A percentile compares a stretch with the other conserved stretches of the same genome.
Conservation (phyloP, 2,113 vertebrate genomes). For the Dipodomys stephensi region DNA sequence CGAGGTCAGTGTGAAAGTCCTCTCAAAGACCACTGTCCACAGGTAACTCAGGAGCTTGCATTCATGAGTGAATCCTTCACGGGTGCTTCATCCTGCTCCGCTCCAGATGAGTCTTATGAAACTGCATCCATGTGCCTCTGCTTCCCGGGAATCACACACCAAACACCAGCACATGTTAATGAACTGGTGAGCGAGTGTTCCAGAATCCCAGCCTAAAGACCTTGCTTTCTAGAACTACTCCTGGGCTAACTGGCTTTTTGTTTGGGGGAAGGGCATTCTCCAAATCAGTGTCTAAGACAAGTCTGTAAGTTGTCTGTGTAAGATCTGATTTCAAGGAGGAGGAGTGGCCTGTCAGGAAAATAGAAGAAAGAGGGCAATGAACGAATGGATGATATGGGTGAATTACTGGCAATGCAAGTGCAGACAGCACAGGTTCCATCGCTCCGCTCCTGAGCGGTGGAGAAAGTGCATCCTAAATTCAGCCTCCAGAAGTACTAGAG, state of each 20-base stretch:
- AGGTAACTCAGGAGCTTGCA: background rate
- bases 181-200: background rate
- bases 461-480: background rate
- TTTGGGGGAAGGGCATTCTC: too few relatives aligned
- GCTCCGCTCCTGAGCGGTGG: background rate
- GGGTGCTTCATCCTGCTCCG: background rate
- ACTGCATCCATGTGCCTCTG: background rate
- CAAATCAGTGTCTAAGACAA: background rate
- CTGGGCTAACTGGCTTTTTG: background rate
- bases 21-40: background rate
- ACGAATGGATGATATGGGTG: too few relatives aligned
- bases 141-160: background rate
- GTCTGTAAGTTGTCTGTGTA: background rate
- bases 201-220: background rate
- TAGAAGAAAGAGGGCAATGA: background rate
- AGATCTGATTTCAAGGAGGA: background rate
- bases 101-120: background rate
- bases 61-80: background rate
- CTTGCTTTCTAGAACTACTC: background rate
- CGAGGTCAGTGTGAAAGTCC: background rate
- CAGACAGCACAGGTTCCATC: background rate
- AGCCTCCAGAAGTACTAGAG: background rate
- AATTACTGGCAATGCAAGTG: background rate
- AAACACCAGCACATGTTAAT: background rate
- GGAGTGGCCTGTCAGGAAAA: background rate